Evolutionary conservation across 2,113 vertebrate genomes (phyloP), one percentile per base, ranked within the genome.

Genomic region (Dicrurus megarhynchus): DNA sequence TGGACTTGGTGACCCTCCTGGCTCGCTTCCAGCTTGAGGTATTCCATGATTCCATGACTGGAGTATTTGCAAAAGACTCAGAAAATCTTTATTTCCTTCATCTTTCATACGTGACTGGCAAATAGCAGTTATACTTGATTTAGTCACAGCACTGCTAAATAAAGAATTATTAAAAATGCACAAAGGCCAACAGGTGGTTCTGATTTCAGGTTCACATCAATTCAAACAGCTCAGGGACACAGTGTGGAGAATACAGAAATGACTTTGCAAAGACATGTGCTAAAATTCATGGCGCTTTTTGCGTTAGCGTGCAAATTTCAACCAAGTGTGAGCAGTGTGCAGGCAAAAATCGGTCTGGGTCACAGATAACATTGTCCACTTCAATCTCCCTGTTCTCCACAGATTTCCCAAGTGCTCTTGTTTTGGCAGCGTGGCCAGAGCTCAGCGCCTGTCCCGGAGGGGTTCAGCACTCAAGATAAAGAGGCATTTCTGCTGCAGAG

Each of bases 191-290:
- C 28, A 67, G 52, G 10, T 26, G 16, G 3, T 59, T 39, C 64
- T 57, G 79, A 16, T 67, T 67, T 63, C 67, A 47, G 37, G 28
- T 46, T 53, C 1, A 1, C 47, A 33, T 20, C 24, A 18, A 6
- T 13, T 39, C 41, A 28, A 26, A 35, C 2, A 79, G 37, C 75
- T 80, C 53, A 56, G 22, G 39, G 53, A 35, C 37, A 22, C 55
- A 39, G 23, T 0, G 5, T 9, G n/a, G 24, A 49, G 19, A 30
- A 42, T 1, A 1, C 1, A 16, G 74, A 77, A 74, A 65, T 7
- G 6, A 30, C n/a, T 73, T 46, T 32, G 46, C 47, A 82, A 24
- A 68, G 44, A 28, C 3, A 14, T 3, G 10, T 5, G 57, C 33
- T 77, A 28, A 42, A 74, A 56, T 53, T 22, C 39, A 12, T 4